Conservation (phyloP, 1,140 invertebrate genomes). For the Plodia interpunctella region DNA sequence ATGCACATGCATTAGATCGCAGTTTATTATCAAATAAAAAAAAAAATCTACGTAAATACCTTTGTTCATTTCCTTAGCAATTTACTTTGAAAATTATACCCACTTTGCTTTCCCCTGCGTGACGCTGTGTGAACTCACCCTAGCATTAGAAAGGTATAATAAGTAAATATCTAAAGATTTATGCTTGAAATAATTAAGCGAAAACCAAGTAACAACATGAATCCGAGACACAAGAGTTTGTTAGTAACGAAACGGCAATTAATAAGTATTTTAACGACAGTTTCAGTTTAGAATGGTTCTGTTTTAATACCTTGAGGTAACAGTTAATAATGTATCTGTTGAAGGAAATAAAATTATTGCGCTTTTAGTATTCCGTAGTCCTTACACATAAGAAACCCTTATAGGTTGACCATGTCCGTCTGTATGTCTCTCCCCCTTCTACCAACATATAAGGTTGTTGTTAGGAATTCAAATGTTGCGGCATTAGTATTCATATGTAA, state of each 20-base stretch:
- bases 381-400: no score
- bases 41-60: conserved; percentile 25
- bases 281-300: neutral
- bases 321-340: neutral
- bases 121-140: conserved; percentile 39
- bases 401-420: no score
- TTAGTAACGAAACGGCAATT: conserved; percentile 15
- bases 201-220: conserved; percentile 30
- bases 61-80: conserved; percentile 36
- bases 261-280: conserved; percentile 8
- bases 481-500: no score
- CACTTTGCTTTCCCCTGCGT: conserved; percentile 42
- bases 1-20: conserved; percentile 11
- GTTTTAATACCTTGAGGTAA: neutral
- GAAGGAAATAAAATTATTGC: no score
- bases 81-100: conserved; percentile 34
- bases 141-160: conserved; percentile 57
- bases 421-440: no score
- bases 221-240: conserved; percentile 14
- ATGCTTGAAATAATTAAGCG: conserved; percentile 50
- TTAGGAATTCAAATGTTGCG: no score
- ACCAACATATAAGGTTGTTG: no score
- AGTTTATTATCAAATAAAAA: conserved; percentile 28
- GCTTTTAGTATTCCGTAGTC: no score
- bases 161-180: conserved; percentile 54